Conservation (phyloP, 2,888 invertebrate species). For the Schizaphis graminum region DNA sequence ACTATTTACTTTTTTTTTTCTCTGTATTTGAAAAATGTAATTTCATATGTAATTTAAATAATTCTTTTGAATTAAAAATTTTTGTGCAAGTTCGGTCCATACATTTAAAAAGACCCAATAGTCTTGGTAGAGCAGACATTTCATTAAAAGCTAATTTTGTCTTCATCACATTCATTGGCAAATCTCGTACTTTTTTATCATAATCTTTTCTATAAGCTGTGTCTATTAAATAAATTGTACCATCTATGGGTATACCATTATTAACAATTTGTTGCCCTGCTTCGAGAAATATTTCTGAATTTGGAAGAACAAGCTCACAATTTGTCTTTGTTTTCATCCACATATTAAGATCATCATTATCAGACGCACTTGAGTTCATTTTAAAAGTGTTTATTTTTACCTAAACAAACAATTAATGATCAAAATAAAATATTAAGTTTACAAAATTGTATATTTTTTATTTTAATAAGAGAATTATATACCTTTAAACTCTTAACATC, state of each 20-base stretch:
- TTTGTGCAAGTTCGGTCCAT: constrained; percentile 37
- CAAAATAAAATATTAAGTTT: neutral
- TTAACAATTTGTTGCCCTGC: constrained; percentile 27
- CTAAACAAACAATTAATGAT: neutral
- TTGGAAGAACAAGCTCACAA: neutral
- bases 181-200: neutral
- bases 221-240: constrained; percentile 33
- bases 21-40: constrained; percentile 50
- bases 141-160: constrained; percentile 9
- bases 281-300: neutral
- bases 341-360: neutral
- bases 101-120: constrained; percentile 60
- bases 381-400: neutral
- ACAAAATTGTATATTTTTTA: neutral
- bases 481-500: constrained; percentile 32
- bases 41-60: constrained; percentile 54
- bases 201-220: constrained; percentile 22
- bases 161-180: constrained; percentile 32
- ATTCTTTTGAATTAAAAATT: constrained; percentile 14
- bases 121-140: constrained; percentile 16
- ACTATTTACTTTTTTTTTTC: constrained; percentile 54
- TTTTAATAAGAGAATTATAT: neutral
- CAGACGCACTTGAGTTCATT: neutral
- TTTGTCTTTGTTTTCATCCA: neutral
- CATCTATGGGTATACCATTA: neutral